Percentiles rank a stretch among this genome's conserved stretches.
Evolutionary conservation across 2,797 vertebrate species (phyloP).

Genomic region (Semaprochilodus insignis): DNA sequence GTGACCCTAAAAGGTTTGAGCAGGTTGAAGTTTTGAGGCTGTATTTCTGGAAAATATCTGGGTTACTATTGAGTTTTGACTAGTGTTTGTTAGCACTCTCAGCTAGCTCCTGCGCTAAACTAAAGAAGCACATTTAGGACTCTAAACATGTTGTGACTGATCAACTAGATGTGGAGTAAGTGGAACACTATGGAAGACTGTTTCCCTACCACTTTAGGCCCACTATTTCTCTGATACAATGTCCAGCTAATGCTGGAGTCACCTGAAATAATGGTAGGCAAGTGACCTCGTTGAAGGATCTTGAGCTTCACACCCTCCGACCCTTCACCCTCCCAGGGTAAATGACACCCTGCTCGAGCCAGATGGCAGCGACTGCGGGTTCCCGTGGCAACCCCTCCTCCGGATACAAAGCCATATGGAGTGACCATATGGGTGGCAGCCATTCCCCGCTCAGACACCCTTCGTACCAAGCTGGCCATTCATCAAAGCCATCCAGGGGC

Average conservation of each 20-base stretch:
- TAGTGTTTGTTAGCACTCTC: too few relatives aligned
- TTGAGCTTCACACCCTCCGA: constrained; percentile 2
- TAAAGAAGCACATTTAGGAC: too few relatives aligned
- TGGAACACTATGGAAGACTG: too few relatives aligned
- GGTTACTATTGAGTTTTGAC: too few relatives aligned
- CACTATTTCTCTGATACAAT: neutral
- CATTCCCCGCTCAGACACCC: constrained; percentile 45
- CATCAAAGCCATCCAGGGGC: constrained; percentile 10
- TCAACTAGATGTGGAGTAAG: too few relatives aligned
- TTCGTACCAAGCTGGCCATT: constrained; percentile 18
- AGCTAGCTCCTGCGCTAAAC: too few relatives aligned
- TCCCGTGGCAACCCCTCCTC: constrained; percentile 60
- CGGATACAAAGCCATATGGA: constrained; percentile 59
- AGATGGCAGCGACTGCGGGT: constrained; percentile 73
- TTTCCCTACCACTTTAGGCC: neutral
- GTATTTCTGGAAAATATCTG: too few relatives aligned
- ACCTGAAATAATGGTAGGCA: neutral
- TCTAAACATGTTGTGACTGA: too few relatives aligned
- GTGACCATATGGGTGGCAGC: constrained; percentile 58
- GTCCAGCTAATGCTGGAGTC: neutral
- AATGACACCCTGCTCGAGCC: constrained; percentile 51
- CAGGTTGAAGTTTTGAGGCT: too few relatives aligned
- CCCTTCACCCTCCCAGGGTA: constrained; percentile 16
- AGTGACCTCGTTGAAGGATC: neutral
- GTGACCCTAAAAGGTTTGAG: too few relatives aligned